A percentile compares a stretch with the other conserved stretches of the same genome.
Conservation (phyloP, 1,140 invertebrate genomes). For the Cryptotermes secundus region DNA sequence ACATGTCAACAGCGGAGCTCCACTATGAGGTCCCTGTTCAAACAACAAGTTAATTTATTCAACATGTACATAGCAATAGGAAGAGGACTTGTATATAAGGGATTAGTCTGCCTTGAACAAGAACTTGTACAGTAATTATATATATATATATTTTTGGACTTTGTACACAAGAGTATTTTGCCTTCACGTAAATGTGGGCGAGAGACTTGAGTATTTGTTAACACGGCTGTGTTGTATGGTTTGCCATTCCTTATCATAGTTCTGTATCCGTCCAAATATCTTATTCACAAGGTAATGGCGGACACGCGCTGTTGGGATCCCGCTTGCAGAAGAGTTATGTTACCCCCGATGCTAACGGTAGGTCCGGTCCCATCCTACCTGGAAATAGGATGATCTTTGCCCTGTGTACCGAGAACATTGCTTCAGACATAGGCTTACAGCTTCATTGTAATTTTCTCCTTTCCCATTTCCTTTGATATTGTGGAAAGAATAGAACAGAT, state of each 20-base stretch:
- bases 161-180: not conserved
- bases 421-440: too few species aligned
- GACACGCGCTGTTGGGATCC: not conserved
- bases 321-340: not conserved
- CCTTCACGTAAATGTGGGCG: not conserved
- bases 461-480: too few species aligned
- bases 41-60: slow-evolving; percentile 1
- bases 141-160: not conserved
- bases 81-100: not conserved
- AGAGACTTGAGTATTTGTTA: not conserved
- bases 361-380: too few species aligned
- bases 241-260: not conserved
- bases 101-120: not conserved
- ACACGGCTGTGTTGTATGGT: not conserved
- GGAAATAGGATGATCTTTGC: too few species aligned
- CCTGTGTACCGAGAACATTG: too few species aligned
- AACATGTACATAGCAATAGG: not conserved
- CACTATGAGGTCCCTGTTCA: not conserved
- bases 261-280: not conserved
- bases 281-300: not conserved
- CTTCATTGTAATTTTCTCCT: too few species aligned
- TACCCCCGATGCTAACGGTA: not conserved
- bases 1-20: not conserved
- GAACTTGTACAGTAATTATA: not conserved
- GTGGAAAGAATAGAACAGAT: too few species aligned